Base-by-base conservation (phyloP, 2,797 vertebrate species). In the Dallia pectoralis region DNA sequence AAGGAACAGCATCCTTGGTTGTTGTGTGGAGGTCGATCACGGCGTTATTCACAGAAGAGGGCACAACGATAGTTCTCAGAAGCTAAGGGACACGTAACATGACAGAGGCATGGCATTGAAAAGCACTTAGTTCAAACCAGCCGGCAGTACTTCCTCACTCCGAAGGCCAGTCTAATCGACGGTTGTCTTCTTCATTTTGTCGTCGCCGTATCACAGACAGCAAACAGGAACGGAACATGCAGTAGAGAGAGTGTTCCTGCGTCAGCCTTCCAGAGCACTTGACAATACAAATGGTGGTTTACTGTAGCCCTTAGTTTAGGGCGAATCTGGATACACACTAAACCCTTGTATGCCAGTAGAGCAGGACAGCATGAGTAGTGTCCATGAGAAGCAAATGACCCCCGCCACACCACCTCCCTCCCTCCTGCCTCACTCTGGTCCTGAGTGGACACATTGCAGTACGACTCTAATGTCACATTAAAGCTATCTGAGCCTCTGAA, bases 11-110 rank as follows among this genome's bases (percentile, higher is more conserved):
- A n/a, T 70, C 72, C 19, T 74, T 72, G 70, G n/a, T 76, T 64
- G 76, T 68, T 77, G 81, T 83, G 80, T 77, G 79, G 86, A 86
- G 89, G 81, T 87, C 85, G 87, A 83, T 67, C 76, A 81, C 67
- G 85, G 83, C 81, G 84, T 78, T 82, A 77, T 77, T 82, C 82
- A 83, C 78, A 82, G 80, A 74, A 77, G 72, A 84, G 32, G 32
- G 27, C 30, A 59, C n/a, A 59, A 59, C 22, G 3, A 25, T 25
- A 25, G 53, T 22, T 59, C 53, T 59, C 53, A 59, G 22, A 16
- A 25, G 69, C 71, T 80, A 25, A 29, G 25, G 59, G 64, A 75
- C 30, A 29, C 33, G 63, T 63, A 73, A 75, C 29, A 56, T 48
- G 12, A 40, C 44, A 40, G 12, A 30, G 53, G 63, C 22, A 62